Evolutionary conservation across 2,888 invertebrate species (phyloP).

Genomic region (Orchestes rusci): DNA sequence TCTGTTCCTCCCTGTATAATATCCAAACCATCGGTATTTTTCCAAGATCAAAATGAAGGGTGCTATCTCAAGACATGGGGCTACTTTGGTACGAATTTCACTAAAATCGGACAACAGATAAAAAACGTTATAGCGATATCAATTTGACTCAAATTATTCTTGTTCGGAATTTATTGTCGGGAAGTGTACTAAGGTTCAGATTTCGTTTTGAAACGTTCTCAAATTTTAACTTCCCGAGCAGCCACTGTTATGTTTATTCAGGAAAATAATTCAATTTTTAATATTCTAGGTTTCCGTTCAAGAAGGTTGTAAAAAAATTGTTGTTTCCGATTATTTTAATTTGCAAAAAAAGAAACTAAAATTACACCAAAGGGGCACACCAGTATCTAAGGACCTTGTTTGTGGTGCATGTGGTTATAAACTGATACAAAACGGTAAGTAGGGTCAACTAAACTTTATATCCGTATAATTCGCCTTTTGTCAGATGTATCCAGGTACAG

Average conservation of each 20-base stretch:
- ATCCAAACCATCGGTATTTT: too few relatives aligned
- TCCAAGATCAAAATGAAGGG: too few relatives aligned
- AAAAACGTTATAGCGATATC: too few relatives aligned
- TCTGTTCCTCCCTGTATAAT: too few relatives aligned
- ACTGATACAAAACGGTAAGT: conserved; percentile 60
- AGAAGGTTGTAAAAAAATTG: conserved; percentile 83
- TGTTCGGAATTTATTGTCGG: too few relatives aligned
- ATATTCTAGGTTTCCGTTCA: conserved; percentile 67
- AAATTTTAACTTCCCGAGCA: too few relatives aligned
- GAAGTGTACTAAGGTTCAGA: too few relatives aligned
- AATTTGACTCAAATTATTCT: too few relatives aligned
- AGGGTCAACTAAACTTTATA: not conserved
- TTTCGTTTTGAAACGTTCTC: too few relatives aligned
- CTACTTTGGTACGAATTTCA: too few relatives aligned
- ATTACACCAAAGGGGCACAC: conserved; percentile 71
- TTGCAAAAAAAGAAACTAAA: conserved; percentile 73
- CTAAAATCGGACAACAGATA: too few relatives aligned
- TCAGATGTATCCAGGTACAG: conserved; percentile 61
- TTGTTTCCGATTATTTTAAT: conserved; percentile 85
- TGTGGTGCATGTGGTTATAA: conserved; percentile 75
- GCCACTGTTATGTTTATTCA: conserved; percentile 2
- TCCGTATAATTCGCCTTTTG: conserved; percentile 26
- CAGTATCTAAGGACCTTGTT: conserved; percentile 64
- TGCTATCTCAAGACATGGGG: too few relatives aligned
- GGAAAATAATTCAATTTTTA: not conserved